Evolutionary conservation across 1,140 invertebrate genomes (phyloP).

Genomic region (Trichogramma pretiosum): DNA sequence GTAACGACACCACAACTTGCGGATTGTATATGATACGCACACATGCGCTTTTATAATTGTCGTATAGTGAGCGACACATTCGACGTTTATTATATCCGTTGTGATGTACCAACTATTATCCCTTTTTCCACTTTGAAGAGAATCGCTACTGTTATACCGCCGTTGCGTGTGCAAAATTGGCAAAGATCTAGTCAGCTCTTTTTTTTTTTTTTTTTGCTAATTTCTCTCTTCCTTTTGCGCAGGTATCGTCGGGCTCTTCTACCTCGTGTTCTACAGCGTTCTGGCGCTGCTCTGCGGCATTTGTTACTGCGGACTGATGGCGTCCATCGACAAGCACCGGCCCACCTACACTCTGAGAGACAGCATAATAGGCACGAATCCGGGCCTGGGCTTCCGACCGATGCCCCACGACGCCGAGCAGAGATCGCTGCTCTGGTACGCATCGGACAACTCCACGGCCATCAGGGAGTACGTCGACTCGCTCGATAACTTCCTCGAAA

Average conservation of each 20-base stretch:
- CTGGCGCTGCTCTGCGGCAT: conserved; percentile 71
- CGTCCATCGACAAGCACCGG: conserved; percentile 57
- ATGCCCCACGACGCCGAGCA: conserved; percentile 64
- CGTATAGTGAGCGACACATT: no score
- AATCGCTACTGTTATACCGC: no score
- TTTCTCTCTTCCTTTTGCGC: conserved; percentile 34
- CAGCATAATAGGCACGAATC: conserved; percentile 80
- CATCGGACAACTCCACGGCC: conserved; percentile 54
- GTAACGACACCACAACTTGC: no score
- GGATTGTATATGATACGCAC: no score
- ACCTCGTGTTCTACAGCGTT: conserved; percentile 72
- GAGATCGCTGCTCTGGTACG: conserved; percentile 77
- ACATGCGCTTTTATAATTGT: no score
- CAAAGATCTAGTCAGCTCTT: no score
- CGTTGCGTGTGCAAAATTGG: no score
- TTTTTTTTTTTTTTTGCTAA: no score
- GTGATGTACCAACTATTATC: no score
- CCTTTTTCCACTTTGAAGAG: no score
- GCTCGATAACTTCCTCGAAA: conserved; percentile 60
- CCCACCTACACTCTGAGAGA: conserved; percentile 65
- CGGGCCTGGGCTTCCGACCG: conserved; percentile 83
- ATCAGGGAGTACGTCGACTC: conserved; percentile 58
- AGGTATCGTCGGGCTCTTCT: conserved; percentile 74
- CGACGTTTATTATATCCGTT: no score
- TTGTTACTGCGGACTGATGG: conserved; percentile 70